Conservation (phyloP, 1,140 invertebrate genomes). For the Eriocheir sinensis region DNA sequence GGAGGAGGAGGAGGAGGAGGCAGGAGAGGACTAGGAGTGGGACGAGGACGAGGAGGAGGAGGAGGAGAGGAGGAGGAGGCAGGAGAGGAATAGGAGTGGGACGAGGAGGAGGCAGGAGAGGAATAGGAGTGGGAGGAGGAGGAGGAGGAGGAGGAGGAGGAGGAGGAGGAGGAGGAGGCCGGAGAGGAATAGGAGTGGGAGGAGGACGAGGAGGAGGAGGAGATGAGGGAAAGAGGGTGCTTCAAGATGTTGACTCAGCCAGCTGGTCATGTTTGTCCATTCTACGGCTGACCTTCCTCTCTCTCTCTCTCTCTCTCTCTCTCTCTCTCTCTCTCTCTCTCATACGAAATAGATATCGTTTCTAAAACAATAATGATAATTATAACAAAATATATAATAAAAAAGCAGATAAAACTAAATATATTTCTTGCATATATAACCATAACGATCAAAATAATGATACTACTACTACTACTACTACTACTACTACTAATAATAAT, state of each 20-base stretch:
- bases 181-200: not conserved
- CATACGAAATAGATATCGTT: too few relatives aligned
- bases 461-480: too few relatives aligned
- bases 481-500: not conserved
- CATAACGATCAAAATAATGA: too few relatives aligned
- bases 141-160: not conserved
- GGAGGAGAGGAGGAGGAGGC: not conserved
- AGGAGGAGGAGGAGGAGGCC: not conserved
- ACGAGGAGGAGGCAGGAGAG: not conserved
- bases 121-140: not conserved
- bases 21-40: not conserved
- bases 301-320: not conserved
- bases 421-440: too few relatives aligned
- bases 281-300: not conserved
- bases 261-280: slow-evolving; percentile 23
- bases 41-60: not conserved
- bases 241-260: slow-evolving; percentile 12
- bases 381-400: too few relatives aligned
- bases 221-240: slow-evolving; percentile 11
- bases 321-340: slow-evolving; percentile 10
- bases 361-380: too few relatives aligned
- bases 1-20: not conserved
- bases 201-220: not conserved
- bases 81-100: not conserved
- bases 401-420: too few relatives aligned